These are phyloP conservation scores for Acanthis flammea DNA, from an alignment of 2,797 vertebrate genomes.

Conservation along the genomic window DNA sequence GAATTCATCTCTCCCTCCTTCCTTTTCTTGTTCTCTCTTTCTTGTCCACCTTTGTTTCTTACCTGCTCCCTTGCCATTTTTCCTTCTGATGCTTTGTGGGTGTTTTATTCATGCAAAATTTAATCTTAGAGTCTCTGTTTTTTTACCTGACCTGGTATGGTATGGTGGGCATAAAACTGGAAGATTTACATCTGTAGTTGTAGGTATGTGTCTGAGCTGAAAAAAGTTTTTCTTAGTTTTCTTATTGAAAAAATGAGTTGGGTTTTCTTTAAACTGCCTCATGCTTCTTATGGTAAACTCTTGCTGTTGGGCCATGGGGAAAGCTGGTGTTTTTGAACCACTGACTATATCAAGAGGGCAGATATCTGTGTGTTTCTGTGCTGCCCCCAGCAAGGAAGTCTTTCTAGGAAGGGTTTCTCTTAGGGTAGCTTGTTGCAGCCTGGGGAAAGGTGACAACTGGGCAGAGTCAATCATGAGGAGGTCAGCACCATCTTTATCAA, in stretches of 20 bases:
- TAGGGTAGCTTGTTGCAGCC: slow-evolving; percentile 63
- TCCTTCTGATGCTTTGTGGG: neutral
- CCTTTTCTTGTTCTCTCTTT: neutral
- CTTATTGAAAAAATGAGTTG: slow-evolving; percentile 47
- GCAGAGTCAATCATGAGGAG: slow-evolving; percentile 51
- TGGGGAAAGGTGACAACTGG: slow-evolving; percentile 69
- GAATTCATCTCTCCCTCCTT: neutral
- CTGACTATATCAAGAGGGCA: slow-evolving; percentile 66
- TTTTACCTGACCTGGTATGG: slow-evolving; percentile 75
- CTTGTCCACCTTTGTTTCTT: neutral
- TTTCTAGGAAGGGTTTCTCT: slow-evolving; percentile 75
- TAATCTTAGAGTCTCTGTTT: slow-evolving; percentile 74
- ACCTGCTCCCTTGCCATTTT: neutral
- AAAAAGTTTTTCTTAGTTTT: slow-evolving; percentile 77
- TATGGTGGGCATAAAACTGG: slow-evolving; percentile 76
- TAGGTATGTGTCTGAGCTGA: slow-evolving; percentile 72
- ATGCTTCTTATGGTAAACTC: slow-evolving; percentile 74
- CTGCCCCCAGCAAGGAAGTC: slow-evolving; percentile 75
- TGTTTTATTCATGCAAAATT: slow-evolving; percentile 72
- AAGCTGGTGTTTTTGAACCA: slow-evolving; percentile 73
- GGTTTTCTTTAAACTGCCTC: slow-evolving; percentile 77
- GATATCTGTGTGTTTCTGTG: slow-evolving; percentile 58
- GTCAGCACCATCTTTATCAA: slow-evolving; percentile 19
- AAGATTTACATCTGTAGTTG: slow-evolving; percentile 77
- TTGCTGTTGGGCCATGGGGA: slow-evolving; percentile 75